A percentile compares a stretch with the other conserved stretches of the same genome.
These are phyloP conservation scores for Andrena marginata DNA, from an alignment of 2,888 invertebrate species.

Conservation along the genomic window DNA sequence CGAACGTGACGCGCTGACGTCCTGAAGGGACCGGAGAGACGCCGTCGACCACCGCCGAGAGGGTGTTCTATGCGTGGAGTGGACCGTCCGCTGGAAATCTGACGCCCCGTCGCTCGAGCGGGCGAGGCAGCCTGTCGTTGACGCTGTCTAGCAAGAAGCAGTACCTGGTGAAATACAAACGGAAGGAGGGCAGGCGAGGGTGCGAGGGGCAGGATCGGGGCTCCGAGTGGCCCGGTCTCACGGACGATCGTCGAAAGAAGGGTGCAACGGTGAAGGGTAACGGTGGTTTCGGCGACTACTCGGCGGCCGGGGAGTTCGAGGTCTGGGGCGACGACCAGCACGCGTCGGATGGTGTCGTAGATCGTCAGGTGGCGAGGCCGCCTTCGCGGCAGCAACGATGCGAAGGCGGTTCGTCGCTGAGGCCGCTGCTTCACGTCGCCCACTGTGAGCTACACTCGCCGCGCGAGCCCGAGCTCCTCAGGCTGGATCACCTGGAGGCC, in stretches of 20 bases:
- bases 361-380: conserved; percentile 75
- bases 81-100: conserved; percentile 64
- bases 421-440: conserved; percentile 82
- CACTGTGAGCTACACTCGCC: conserved; percentile 84
- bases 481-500: conserved; percentile 83
- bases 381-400: conserved; percentile 79
- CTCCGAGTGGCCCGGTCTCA: conserved; percentile 67
- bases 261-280: conserved; percentile 83
- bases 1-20: conserved; percentile 44
- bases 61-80: conserved; percentile 59
- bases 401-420: conserved; percentile 81
- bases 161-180: conserved; percentile 68
- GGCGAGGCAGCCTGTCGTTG: conserved; percentile 70
- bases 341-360: conserved; percentile 78
- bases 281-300: conserved; percentile 84
- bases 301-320: conserved; percentile 84
- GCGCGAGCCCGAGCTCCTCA: conserved; percentile 82
- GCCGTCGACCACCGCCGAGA: conserved; percentile 24
- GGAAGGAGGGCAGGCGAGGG: conserved; percentile 53
- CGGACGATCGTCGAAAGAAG: conserved; percentile 63
- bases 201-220: conserved; percentile 44
- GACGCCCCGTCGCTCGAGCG: conserved; percentile 67
- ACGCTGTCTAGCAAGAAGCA: conserved; percentile 59
- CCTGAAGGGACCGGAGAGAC: neutral
- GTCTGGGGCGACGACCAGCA: conserved; percentile 83